Conservation (phyloP, 2,113 vertebrate genomes). For the Misgurnus anguillicaudatus region DNA sequence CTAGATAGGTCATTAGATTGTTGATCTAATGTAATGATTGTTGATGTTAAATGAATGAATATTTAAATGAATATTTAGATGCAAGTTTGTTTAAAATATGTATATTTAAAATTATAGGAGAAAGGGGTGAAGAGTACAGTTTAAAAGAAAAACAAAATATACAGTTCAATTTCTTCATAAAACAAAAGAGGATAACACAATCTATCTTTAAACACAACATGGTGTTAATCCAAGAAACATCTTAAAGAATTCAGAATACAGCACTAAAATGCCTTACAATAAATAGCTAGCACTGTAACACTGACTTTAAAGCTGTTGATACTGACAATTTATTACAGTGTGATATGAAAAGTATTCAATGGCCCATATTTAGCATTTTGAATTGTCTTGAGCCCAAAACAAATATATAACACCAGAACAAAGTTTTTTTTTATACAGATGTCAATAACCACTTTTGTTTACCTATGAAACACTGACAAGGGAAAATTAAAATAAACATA, state of each 20-base stretch:
- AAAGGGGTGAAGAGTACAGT: not conserved
- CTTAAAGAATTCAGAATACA: not conserved
- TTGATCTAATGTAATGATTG: too few species aligned
- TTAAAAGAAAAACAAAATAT: not conserved
- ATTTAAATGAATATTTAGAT: not conserved
- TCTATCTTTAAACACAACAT: not conserved
- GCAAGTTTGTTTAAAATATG: not conserved
- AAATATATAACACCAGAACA: slow-evolving; percentile 24
- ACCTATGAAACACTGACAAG: slow-evolving; percentile 16
- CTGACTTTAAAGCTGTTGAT: slow-evolving; percentile 7
- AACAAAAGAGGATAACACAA: not conserved
- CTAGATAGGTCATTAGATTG: not conserved
- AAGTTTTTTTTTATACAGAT: slow-evolving; percentile 31
- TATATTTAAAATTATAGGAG: not conserved
- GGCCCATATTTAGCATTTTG: slow-evolving; percentile 16
- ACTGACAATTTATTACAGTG: not conserved
- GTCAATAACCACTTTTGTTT: slow-evolving; percentile 34
- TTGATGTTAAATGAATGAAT: too few species aligned
- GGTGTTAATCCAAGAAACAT: slow-evolving; percentile 1
- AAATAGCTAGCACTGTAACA: slow-evolving; percentile 22
- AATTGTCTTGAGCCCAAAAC: slow-evolving; percentile 12
- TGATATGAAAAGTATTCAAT: not conserved
- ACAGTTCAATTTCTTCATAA: not conserved
- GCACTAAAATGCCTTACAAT: slow-evolving; percentile 10
- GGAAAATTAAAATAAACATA: not conserved